These are phyloP conservation scores for Gambelia wislizenii DNA, from an alignment of 2,797 vertebrate species.

Conservation along the genomic window DNA sequence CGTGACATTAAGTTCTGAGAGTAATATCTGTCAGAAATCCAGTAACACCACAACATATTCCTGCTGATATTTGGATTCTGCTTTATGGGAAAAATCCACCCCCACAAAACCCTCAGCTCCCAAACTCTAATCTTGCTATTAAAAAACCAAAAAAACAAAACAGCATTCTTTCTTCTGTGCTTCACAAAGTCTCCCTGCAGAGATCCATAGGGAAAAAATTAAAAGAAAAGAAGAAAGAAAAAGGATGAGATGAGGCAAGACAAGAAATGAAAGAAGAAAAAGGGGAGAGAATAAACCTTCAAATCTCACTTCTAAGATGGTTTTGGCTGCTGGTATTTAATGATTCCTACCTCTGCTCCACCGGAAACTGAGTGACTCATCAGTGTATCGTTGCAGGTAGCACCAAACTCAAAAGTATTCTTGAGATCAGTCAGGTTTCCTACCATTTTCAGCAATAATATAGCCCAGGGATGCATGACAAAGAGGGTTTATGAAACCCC, in stretches of 20 bases:
- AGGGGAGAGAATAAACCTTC: not conserved
- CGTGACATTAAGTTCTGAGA: not conserved
- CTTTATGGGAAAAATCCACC: not conserved
- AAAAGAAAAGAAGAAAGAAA: not conserved
- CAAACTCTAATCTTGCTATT: not conserved
- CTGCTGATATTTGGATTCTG: not conserved
- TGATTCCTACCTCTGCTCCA: slow-evolving; percentile 18
- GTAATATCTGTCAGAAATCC: not conserved
- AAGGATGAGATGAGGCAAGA: no score
- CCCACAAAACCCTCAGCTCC: not conserved
- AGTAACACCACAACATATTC: not conserved
- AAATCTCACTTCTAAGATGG: not conserved
- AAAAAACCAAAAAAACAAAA: no score
- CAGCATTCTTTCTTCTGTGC: not conserved
- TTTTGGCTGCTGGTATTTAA: slow-evolving; percentile 27
- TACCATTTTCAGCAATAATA: slow-evolving; percentile 26
- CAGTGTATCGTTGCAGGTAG: slow-evolving; percentile 38
- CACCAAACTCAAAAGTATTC: slow-evolving; percentile 14
- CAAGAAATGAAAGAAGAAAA: not conserved
- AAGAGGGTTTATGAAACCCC: slow-evolving; percentile 14
- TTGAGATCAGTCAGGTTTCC: slow-evolving; percentile 46
- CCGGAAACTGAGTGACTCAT: slow-evolving; percentile 4
- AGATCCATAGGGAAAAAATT: not conserved
- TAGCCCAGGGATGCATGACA: slow-evolving; percentile 19
- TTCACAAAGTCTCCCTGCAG: not conserved